phyloP scores from a whole-genome alignment of 53 echinoderm and acorn worm genomes.

The Holothuria scabra region DNA sequence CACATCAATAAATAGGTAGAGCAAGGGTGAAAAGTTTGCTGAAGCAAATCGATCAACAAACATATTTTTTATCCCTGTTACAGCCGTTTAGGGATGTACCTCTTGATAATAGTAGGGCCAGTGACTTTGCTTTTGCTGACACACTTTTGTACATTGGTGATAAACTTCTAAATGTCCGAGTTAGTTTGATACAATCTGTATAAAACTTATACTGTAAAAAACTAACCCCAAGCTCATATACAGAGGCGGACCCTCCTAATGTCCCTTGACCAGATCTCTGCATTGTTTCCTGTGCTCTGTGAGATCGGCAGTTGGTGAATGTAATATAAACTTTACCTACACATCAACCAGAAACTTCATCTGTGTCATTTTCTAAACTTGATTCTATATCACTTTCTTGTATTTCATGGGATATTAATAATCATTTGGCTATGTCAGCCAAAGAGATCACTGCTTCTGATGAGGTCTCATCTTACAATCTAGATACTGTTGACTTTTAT shows the following conservation, averaged over 20 bases:
- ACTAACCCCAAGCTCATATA: too few relatives aligned
- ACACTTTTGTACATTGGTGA: not conserved
- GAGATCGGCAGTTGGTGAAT: too few relatives aligned
- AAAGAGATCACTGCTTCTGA: conserved; percentile 17
- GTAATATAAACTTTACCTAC: not conserved
- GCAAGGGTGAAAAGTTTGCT: too few relatives aligned
- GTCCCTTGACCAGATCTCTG: not conserved
- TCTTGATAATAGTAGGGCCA: not conserved
- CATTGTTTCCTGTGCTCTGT: conserved; percentile 4
- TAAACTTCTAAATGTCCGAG: not conserved
- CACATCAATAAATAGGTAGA: too few relatives aligned
- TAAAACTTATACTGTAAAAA: not conserved
- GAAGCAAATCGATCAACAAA: not conserved
- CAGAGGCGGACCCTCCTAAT: too few relatives aligned
- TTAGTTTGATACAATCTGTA: not conserved
- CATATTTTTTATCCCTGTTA: not conserved
- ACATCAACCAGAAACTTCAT: not conserved
- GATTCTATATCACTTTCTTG: not conserved
- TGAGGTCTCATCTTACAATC: too few relatives aligned
- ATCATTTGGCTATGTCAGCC: not conserved
- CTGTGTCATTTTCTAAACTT: not conserved
- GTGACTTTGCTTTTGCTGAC: not conserved
- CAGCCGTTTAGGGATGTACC: not conserved
- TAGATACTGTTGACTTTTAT: too few relatives aligned
- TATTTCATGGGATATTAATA: too few relatives aligned